Percentiles rank a stretch among this genome's conserved stretches.
Conservation (phyloP, 2,797 vertebrate genomes). For the Microctenopoma stevenorrisi region DNA sequence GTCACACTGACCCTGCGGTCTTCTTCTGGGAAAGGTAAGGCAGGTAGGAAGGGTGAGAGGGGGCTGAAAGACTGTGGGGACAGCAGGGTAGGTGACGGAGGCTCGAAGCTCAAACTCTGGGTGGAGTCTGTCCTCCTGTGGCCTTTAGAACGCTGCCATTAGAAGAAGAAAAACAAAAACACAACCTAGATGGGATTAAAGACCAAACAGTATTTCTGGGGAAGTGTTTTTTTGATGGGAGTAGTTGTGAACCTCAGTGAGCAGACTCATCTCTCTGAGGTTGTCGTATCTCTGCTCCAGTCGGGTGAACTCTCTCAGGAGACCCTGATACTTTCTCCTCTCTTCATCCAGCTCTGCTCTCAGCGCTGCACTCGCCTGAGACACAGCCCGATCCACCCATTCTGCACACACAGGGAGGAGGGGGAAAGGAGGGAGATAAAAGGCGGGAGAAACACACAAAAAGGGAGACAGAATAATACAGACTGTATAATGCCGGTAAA, state of each 20-base stretch:
- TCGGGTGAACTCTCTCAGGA: constrained; percentile 84
- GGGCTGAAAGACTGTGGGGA: constrained; percentile 61
- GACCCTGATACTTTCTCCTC: constrained; percentile 82
- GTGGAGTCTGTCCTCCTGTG: constrained; percentile 76
- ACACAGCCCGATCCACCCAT: constrained; percentile 58
- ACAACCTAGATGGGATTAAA: neutral
- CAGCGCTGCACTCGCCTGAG: constrained; percentile 64
- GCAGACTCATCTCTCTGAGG: constrained; percentile 83
- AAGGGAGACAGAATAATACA: neutral
- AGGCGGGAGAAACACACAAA: neutral
- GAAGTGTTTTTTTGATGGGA: neutral
- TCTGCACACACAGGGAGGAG: constrained; percentile 53
- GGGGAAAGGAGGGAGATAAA: neutral
- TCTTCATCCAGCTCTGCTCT: constrained; percentile 84
- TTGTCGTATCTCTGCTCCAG: constrained; percentile 88
- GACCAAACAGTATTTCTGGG: neutral
- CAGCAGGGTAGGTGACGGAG: constrained; percentile 52
- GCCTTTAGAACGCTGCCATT: constrained; percentile 69
- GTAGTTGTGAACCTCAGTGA: constrained; percentile 70
- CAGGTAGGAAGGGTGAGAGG: constrained; percentile 57
- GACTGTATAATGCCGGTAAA: neutral
- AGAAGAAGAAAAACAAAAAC: constrained; percentile 3
- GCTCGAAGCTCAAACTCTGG: constrained; percentile 79
- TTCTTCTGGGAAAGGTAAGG: constrained; percentile 71
- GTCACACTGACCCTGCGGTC: constrained; percentile 75